Evolutionary conservation across 53 echinoderm and acorn worm genomes (phyloP), one percentile per base, ranked within the genome.

Genomic region (Holothuria scabra): DNA sequence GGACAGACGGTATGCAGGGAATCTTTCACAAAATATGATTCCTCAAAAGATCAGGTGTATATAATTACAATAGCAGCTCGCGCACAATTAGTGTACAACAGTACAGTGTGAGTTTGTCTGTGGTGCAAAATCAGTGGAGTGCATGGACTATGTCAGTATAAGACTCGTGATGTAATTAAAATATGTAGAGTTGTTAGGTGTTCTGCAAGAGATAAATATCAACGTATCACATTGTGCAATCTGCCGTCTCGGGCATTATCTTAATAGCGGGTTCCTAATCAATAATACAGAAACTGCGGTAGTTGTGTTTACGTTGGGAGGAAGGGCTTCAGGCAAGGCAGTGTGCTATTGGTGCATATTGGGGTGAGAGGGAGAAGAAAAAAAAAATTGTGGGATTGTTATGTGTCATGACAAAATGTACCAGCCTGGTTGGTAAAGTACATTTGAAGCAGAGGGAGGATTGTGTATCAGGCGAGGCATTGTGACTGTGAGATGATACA

Each of bases 191-290:
- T 72, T 72, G 72, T 72, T 46, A 72, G 72, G 72, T 48, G 72
- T 72, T 72, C 72, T 72, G 72, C 72, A 8, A 72, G 46, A 72
- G 72, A 72, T 72, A 72, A 72, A 72, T 72, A 72, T 72, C 72
- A 72, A 72, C 72, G 72, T 72, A 72, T 72, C 44, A 72, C 72
- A 72, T 72, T 72, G 72, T 72, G 72, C 72, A 72, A 72, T 72
- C 46, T 48, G 46, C 72, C 72, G 72, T 22, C 32, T 72, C 25
- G 41, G 34, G 72, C 72, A 46, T 72, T 72, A 72, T 72, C 72
- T 72, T 72, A 72, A 72, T 72, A 44, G 72, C 72, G 26, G 72
- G 44, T 44, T 44, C 26, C 46, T 72, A 72, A 72, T 72, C 72
- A 72, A 72, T 72, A 72, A 72, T 52, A 52, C 72, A 72, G 72